Evolutionary conservation across 1,140 invertebrate species (phyloP).

Genomic region (Aphelinus certus): DNA sequence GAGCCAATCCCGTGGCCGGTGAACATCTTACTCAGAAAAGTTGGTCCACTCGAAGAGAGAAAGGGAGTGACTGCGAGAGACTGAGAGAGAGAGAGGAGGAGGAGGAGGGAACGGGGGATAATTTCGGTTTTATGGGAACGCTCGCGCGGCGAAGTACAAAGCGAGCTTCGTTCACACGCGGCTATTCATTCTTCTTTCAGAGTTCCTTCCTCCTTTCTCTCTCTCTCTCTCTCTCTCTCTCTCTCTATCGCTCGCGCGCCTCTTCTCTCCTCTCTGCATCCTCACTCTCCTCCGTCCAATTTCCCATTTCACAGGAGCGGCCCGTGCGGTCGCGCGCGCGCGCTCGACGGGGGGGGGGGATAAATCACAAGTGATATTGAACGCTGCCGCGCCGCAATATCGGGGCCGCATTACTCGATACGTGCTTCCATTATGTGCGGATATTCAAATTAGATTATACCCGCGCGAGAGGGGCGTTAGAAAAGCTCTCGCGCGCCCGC

Average conservation of each 20-base stretch:
- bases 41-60: slow-evolving; percentile 10
- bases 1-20: no score
- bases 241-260: slow-evolving; percentile 22
- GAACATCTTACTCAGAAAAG: not conserved
- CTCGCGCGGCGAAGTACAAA: slow-evolving; percentile 26
- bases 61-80: not conserved
- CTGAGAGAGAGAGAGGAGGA: no score
- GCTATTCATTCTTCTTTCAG: slow-evolving; percentile 26
- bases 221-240: slow-evolving; percentile 14
- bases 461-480: slow-evolving; percentile 1
- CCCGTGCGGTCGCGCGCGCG: slow-evolving; percentile 46
- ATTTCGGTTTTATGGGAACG: slow-evolving; percentile 38
- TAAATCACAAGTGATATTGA: slow-evolving; percentile 61
- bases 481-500: slow-evolving; percentile 39
- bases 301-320: slow-evolving; percentile 11
- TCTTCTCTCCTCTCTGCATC: slow-evolving; percentile 3
- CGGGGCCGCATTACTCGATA: slow-evolving; percentile 61
- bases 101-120: slow-evolving; percentile 2
- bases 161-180: slow-evolving; percentile 19
- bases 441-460: slow-evolving; percentile 65
- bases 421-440: slow-evolving; percentile 52
- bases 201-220: slow-evolving; percentile 10
- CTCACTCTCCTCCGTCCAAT: not conserved
- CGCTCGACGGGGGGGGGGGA: not conserved
- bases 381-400: slow-evolving; percentile 49